Evolutionary conservation across 2,113 vertebrate species (phyloP).

Genomic region (Regulus satrapa): DNA sequence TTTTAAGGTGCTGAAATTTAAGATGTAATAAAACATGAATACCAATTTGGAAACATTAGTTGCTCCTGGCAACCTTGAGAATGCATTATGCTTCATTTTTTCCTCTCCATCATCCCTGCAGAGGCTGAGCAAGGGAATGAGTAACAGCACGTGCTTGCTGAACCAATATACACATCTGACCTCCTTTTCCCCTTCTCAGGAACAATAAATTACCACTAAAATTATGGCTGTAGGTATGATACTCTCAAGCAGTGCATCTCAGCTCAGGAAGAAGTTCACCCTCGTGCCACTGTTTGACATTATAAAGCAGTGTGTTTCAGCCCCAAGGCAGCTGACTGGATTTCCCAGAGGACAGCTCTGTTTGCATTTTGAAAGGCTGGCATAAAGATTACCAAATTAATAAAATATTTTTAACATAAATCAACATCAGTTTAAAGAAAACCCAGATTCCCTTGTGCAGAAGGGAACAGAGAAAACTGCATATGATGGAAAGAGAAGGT

Average conservation of each 20-base stretch:
- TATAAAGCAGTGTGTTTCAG: conserved; percentile 9
- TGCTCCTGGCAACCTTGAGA: conserved; percentile 63
- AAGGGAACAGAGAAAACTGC: not conserved
- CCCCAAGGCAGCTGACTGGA: not conserved
- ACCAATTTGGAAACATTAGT: conserved; percentile 63
- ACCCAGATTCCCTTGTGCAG: not conserved
- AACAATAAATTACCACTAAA: conserved; percentile 58
- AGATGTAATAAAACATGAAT: conserved; percentile 67
- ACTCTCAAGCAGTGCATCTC: not conserved
- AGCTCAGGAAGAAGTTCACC: not conserved
- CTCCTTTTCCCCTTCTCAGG: conserved; percentile 47
- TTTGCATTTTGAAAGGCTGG: conserved; percentile 51
- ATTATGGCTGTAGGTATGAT: not conserved
- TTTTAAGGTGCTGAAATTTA: conserved; percentile 69
- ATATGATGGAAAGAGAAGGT: not conserved
- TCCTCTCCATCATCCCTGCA: not conserved
- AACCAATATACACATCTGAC: conserved; percentile 9
- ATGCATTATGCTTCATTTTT: conserved; percentile 64
- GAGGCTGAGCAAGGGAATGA: conserved; percentile 11
- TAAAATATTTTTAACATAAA: conserved; percentile 47
- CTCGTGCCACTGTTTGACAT: not conserved
- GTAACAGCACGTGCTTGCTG: not conserved
- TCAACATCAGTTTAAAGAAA: conserved; percentile 24
- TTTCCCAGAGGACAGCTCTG: conserved; percentile 31
- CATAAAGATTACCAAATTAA: conserved; percentile 49